phyloP scores from a whole-genome alignment of 1,140 invertebrate species.

The Pseudoatta argentina region DNA sequence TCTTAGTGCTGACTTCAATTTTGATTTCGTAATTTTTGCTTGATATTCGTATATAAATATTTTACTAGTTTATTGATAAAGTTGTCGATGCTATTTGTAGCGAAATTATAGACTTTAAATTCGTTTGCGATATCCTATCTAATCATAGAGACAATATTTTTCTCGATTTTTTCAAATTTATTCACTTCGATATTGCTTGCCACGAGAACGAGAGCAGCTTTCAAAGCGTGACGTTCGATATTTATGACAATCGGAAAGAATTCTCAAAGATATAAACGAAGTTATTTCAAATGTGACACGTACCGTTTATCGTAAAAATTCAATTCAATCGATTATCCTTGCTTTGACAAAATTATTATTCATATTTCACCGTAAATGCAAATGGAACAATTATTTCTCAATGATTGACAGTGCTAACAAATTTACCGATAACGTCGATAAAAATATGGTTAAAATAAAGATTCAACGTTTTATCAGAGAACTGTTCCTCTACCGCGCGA shows the following conservation, averaged over 20 bases:
- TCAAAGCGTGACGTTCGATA: slow-evolving; percentile 1
- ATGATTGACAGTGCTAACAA: not conserved
- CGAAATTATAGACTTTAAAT: not conserved
- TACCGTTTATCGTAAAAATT: slow-evolving; percentile 21
- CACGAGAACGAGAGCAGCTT: slow-evolving; percentile 2
- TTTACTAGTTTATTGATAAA: not conserved
- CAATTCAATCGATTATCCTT: slow-evolving; percentile 5
- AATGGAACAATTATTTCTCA: too few relatives aligned
- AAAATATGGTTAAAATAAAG: not conserved
- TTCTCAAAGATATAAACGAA: slow-evolving; percentile 3
- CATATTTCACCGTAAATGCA: not conserved
- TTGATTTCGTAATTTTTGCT: not conserved
- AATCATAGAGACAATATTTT: not conserved
- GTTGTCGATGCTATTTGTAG: not conserved
- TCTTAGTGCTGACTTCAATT: not conserved
- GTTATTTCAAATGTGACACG: slow-evolving; percentile 41
- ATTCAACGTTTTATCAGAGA: not conserved
- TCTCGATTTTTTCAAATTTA: not conserved
- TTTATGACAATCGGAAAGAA: slow-evolving; percentile 25
- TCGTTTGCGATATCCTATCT: not conserved
- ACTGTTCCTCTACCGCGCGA: not conserved
- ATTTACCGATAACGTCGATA: not conserved
- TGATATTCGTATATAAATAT: not conserved
- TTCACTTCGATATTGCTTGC: slow-evolving; percentile 27
- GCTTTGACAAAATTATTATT: not conserved